Conservation (phyloP, 1,140 invertebrate genomes). For the Pseudomyrmex sp. region DNA sequence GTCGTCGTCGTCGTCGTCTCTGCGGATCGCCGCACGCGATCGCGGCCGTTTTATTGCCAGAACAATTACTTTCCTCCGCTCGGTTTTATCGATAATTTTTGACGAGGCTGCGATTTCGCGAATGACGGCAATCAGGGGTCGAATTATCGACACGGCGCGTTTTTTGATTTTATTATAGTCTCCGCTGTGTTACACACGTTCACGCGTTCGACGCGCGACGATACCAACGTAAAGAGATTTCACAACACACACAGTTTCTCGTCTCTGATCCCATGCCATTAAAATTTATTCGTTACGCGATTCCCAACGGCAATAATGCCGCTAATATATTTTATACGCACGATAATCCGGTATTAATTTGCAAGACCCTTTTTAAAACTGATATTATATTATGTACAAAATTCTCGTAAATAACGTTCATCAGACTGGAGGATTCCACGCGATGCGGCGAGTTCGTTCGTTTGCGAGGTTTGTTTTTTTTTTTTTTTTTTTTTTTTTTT, state of each 20-base stretch:
- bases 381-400: not conserved
- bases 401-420: not conserved
- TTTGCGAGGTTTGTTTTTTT: slow-evolving; percentile 2
- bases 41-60: slow-evolving; percentile 40
- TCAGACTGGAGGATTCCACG: not conserved
- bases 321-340: not conserved
- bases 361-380: no score
- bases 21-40: slow-evolving; percentile 49
- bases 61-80: slow-evolving; percentile 48
- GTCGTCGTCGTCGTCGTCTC: slow-evolving; percentile 38
- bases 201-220: not conserved
- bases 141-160: slow-evolving; percentile 12
- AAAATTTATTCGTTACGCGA: slow-evolving; percentile 9
- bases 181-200: no score
- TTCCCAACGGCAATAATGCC: not conserved
- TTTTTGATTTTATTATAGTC: not conserved
- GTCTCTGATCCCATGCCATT: not conserved
- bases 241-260: not conserved
- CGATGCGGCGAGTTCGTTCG: slow-evolving; percentile 1
- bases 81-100: slow-evolving; percentile 52
- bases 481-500: not conserved
- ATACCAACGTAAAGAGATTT: slow-evolving; percentile 23
- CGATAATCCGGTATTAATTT: no score
- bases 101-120: slow-evolving; percentile 37
- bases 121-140: slow-evolving; percentile 6